These are phyloP conservation scores for Hycleus phaleratus DNA, from an alignment of 1,140 invertebrate genomes.

Conservation along the genomic window DNA sequence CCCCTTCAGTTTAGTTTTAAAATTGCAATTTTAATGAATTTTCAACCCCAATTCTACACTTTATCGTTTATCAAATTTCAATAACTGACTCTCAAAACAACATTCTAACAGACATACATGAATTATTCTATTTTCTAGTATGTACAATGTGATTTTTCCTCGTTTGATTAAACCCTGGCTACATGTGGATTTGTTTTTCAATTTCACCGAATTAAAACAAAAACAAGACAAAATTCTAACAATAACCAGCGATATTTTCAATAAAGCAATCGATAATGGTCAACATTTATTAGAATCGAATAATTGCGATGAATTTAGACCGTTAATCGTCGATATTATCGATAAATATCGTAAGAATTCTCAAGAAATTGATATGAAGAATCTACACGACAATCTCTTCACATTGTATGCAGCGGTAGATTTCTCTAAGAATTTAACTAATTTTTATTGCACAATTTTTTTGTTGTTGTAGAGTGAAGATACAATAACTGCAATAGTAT, in stretches of 20 bases:
- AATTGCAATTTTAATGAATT: too few species aligned
- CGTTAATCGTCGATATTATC: slow-evolving; percentile 2
- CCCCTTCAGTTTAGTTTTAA: too few species aligned
- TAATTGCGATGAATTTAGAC: not conserved
- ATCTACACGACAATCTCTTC: slow-evolving; percentile 14
- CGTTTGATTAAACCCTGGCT: slow-evolving; percentile 19
- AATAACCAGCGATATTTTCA: slow-evolving; percentile 1
- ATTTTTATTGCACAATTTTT: not conserved
- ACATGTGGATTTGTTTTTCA: slow-evolving; percentile 16
- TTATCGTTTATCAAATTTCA: too few species aligned
- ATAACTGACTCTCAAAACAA: too few species aligned
- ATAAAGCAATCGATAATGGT: slow-evolving; percentile 1
- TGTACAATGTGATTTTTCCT: slow-evolving; percentile 14
- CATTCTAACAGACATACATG: not conserved
- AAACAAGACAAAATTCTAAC: slow-evolving; percentile 1
- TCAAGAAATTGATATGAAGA: slow-evolving; percentile 3
- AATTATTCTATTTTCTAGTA: not conserved
- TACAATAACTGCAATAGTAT: not conserved
- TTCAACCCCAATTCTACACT: too few species aligned
- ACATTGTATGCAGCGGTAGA: slow-evolving; percentile 23
- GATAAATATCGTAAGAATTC: not conserved
- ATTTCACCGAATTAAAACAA: slow-evolving; percentile 2
- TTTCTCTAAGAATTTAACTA: not conserved
- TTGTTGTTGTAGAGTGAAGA: not conserved
- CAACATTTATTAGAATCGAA: not conserved